Evolutionary conservation across 2,888 invertebrate genomes (phyloP).

Genomic region (Parnassius apollo): DNA sequence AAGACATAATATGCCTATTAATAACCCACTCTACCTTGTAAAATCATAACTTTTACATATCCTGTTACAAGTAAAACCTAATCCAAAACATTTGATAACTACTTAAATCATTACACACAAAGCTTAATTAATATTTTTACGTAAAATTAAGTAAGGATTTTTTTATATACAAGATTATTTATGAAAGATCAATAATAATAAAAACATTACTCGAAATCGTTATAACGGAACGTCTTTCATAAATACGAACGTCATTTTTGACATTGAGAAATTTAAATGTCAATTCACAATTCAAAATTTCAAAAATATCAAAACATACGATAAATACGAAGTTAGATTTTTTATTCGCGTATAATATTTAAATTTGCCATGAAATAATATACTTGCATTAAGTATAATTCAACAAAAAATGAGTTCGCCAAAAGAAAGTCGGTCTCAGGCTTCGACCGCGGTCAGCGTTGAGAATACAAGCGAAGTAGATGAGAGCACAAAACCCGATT

Average conservation of each 20-base stretch:
- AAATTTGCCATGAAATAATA: constrained; percentile 27
- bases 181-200: too few species aligned
- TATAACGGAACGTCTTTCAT: constrained; percentile 9
- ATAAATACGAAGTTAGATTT: constrained; percentile 3
- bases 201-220: background rate
- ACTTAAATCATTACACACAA: too few species aligned
- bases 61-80: too few species aligned
- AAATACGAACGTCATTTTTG: constrained; percentile 8
- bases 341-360: constrained; percentile 3
- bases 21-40: too few species aligned
- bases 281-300: constrained; percentile 28
- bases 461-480: constrained; percentile 36
- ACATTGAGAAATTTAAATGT: constrained; percentile 31
- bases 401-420: constrained; percentile 44
- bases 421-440: constrained; percentile 20
- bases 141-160: background rate
- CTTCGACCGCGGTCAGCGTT: constrained; percentile 3
- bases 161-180: too few species aligned
- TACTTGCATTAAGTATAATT: background rate
- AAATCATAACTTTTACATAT: too few species aligned
- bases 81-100: too few species aligned
- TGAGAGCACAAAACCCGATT: constrained; percentile 53
- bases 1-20: too few species aligned
- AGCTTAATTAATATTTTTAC: background rate
- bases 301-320: constrained; percentile 1